These are phyloP conservation scores for Zalophus californianus DNA, from an alignment of 2,797 vertebrate species.

Conservation along the genomic window DNA sequence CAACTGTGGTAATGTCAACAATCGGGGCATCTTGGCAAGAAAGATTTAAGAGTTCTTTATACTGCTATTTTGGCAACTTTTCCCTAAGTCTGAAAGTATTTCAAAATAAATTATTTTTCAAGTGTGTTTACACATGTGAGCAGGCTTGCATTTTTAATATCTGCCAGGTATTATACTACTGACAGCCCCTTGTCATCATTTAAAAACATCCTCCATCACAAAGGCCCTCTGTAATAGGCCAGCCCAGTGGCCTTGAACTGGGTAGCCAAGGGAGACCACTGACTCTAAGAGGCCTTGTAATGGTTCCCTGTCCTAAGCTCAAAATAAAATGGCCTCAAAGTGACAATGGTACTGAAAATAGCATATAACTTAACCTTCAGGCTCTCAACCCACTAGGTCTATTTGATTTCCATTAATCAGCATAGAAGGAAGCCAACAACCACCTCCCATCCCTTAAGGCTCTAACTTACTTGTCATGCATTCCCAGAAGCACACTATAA, in stretches of 20 bases:
- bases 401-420: slow-evolving; percentile 58
- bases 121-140: neutral
- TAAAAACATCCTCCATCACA: neutral
- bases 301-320: neutral
- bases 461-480: slow-evolving; percentile 51
- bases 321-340: slow-evolving; percentile 41
- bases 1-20: neutral
- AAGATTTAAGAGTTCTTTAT: neutral
- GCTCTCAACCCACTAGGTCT: neutral
- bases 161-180: neutral
- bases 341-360: slow-evolving; percentile 39
- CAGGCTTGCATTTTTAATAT: slow-evolving; percentile 36
- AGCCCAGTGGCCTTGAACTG: neutral
- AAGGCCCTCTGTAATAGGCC: neutral
- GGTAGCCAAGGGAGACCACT: neutral
- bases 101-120: slow-evolving; percentile 50
- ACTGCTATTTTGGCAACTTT: slow-evolving; percentile 22
- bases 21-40: neutral
- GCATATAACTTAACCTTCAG: slow-evolving; percentile 32
- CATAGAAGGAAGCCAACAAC: slow-evolving; percentile 28
- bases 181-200: neutral
- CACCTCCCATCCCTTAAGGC: slow-evolving; percentile 31
- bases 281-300: slow-evolving; percentile 23
- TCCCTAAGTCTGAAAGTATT: slow-evolving; percentile 31
- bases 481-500: slow-evolving; percentile 66